phyloP scores from a whole-genome alignment of 2,113 vertebrate genomes.

The Callorhinus ursinus region DNA sequence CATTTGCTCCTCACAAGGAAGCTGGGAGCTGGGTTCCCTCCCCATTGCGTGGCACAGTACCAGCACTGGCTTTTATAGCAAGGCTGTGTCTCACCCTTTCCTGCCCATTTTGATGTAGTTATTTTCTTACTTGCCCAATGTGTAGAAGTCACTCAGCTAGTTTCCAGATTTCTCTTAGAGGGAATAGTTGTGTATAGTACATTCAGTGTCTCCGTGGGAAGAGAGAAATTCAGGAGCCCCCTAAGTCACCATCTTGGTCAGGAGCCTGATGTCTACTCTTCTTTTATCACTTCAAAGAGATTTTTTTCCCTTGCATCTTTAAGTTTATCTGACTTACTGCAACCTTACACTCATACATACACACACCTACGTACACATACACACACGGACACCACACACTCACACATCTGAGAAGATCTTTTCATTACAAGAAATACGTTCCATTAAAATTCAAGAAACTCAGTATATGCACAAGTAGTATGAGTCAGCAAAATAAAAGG shows the following conservation, averaged over 20 bases:
- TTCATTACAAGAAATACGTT: neutral
- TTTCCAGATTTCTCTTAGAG: neutral
- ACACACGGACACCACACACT: neutral
- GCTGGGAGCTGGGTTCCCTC: neutral
- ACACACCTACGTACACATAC: neutral
- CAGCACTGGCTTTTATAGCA: neutral
- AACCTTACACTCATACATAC: neutral
- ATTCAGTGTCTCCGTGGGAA: neutral
- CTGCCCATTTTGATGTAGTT: neutral
- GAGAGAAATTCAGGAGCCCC: neutral
- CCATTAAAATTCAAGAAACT: slow-evolving; percentile 19
- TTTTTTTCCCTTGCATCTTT: neutral
- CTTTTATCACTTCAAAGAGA: neutral
- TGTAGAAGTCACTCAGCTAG: neutral
- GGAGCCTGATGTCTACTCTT: neutral
- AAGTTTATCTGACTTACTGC: neutral
- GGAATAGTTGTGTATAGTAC: neutral
- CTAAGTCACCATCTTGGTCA: neutral
- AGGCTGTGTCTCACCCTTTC: neutral
- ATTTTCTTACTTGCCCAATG: neutral
- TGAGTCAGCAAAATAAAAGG: neutral
- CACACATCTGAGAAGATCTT: neutral
- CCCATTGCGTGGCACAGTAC: neutral
- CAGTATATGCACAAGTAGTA: neutral
- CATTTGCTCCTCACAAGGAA: neutral